Evolutionary conservation across 1,140 invertebrate genomes (phyloP), one percentile per base, ranked within the genome.

Genomic region (Chelonus insularis): DNA sequence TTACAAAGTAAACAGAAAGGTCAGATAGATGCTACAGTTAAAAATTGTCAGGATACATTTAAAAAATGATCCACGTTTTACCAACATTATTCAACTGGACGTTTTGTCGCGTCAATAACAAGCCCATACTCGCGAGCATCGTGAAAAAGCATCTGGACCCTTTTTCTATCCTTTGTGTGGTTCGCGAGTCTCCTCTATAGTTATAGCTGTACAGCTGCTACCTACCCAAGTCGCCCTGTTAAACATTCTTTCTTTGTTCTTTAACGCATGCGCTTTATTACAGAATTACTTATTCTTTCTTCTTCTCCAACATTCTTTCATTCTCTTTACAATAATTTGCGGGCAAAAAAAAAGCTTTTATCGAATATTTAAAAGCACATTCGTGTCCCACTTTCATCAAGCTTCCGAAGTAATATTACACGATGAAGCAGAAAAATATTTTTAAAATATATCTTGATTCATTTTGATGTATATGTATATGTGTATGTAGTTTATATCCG

Each of bases 331-430:
- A 55, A 55, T 51, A 34, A 51, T 51, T 55, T 55, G 14, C n/a
- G 25, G 20, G 29, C 14, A 48, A 48, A 48, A 23, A 23, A 25
- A 48, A 55, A 55, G 52, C 52, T 55, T 55, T 55, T 55, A 55
- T 55, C 52, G 52, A 55, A 55, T 55, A 55, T 55, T 55, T 55
- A 55, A 55, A 55, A 55, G 52, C 52, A 55, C 52, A 55, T 55
- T 55, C 32, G 52, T 20, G 52, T 55, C 34, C 52, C 34, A 55
- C 52, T 55, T 39, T 36, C 32, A 29, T 55, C 52, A 55, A 18
- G 14, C 39, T 52, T 55, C 18, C 2, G 12, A 29, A 37, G 32
- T 55, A 55, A 55, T 37, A 55, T 55, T 32, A 55, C 34, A 55
- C 52, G 34, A 23, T 55, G 25, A 21, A 20, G 47, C 3, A 25